Evolutionary conservation across 2,113 vertebrate genomes (phyloP).

Genomic region (Panurus biarmicus): DNA sequence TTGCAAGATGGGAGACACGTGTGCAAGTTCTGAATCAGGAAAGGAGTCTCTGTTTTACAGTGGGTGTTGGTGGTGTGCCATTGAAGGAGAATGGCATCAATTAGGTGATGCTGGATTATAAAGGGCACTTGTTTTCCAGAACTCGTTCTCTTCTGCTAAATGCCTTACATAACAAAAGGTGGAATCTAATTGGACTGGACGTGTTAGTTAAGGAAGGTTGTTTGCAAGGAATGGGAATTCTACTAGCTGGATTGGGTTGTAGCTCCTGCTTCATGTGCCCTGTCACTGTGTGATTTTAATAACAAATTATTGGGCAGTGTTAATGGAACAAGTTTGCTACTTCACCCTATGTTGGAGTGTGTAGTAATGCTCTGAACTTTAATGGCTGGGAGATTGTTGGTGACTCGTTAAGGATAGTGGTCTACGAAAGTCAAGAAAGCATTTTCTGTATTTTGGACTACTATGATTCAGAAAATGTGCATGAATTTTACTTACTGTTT

Average conservation of each 20-base stretch:
- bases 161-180: not conserved
- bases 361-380: not conserved
- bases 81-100: not conserved
- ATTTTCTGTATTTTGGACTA: not conserved
- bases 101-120: not conserved
- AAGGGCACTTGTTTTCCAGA: not conserved
- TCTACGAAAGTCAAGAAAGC: not conserved
- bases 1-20: conserved; percentile 2
- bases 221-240: not conserved
- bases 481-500: not conserved
- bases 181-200: not conserved
- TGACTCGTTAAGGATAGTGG: rapidly evolving
- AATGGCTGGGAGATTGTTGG: not conserved
- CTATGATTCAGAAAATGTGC: not conserved
- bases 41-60: not conserved
- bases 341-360: not conserved
- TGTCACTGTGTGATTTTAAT: not conserved
- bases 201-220: not conserved
- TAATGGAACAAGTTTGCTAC: not conserved
- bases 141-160: not conserved
- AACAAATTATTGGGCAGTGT: not conserved
- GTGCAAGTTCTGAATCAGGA: not conserved
- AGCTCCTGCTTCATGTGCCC: not conserved
- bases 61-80: rapidly evolving
- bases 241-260: not conserved